A percentile compares a stretch with the other conserved stretches of the same genome.
Evolutionary conservation across 2,888 invertebrate genomes (phyloP).

Genomic region (Diloba caeruleocephala): DNA sequence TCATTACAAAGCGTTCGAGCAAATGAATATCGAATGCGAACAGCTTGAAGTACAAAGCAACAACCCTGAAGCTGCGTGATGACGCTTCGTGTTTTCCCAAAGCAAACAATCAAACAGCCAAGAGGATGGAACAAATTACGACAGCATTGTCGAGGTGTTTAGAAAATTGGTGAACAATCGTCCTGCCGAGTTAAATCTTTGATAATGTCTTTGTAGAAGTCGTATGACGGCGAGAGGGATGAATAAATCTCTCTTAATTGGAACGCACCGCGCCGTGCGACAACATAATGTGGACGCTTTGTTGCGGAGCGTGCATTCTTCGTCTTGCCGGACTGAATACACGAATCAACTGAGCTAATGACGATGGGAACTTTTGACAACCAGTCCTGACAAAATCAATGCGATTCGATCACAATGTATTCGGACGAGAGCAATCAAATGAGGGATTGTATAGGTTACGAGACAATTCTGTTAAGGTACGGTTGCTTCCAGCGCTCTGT

Average conservation of each 20-base stretch:
- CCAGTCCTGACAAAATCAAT: slow-evolving; percentile 64
- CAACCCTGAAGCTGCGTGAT: slow-evolving; percentile 69
- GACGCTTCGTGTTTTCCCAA: slow-evolving; percentile 77
- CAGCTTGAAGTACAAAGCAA: slow-evolving; percentile 71
- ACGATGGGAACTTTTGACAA: slow-evolving; percentile 76
- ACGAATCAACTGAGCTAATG: slow-evolving; percentile 78
- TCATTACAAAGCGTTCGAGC: slow-evolving; percentile 76
- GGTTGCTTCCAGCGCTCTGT: slow-evolving; percentile 45
- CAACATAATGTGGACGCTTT: slow-evolving; percentile 83
- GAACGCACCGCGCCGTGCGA: slow-evolving; percentile 78
- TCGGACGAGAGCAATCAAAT: slow-evolving; percentile 52
- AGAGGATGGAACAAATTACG: slow-evolving; percentile 84
- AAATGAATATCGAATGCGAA: slow-evolving; percentile 82
- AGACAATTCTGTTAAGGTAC: slow-evolving; percentile 39
- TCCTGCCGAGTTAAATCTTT: slow-evolving; percentile 82
- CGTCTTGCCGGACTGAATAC: slow-evolving; percentile 69
- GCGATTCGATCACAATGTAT: slow-evolving; percentile 49
- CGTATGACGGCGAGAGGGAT: slow-evolving; percentile 76
- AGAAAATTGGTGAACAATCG: slow-evolving; percentile 86
- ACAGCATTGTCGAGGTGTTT: slow-evolving; percentile 83
- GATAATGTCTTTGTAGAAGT: slow-evolving; percentile 82
- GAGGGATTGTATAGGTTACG: slow-evolving; percentile 47
- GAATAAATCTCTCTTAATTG: slow-evolving; percentile 87
- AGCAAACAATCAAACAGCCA: slow-evolving; percentile 80
- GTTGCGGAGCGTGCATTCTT: slow-evolving; percentile 79